A percentile compares a stretch with the other conserved stretches of the same genome.
Evolutionary conservation across 2,113 vertebrate genomes (phyloP).

Genomic region (Mandrillus leucophaeus): DNA sequence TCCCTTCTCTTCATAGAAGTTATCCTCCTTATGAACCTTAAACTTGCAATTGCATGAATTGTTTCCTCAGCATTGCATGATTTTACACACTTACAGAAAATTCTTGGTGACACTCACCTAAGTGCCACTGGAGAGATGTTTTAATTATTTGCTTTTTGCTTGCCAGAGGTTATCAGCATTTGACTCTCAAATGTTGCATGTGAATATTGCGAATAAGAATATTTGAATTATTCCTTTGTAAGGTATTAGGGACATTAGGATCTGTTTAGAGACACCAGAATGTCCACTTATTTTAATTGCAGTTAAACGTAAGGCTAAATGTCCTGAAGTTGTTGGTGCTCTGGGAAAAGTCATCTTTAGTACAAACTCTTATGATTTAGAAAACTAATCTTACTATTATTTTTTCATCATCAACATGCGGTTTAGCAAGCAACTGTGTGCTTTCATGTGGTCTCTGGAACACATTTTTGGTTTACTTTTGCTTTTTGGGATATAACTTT

Average conservation of each 20-base stretch:
- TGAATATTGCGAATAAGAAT: background rate
- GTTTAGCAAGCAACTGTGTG: slow-evolving; percentile 14
- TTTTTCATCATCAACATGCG: background rate
- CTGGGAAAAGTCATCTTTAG: slow-evolving; percentile 1
- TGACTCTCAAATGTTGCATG: background rate
- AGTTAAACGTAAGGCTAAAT: background rate
- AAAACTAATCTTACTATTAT: background rate
- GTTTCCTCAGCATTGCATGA: background rate
- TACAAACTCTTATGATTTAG: slow-evolving; percentile 4
- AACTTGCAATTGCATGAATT: background rate
- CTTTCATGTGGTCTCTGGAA: background rate
- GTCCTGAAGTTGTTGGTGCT: background rate
- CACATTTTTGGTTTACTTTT: slow-evolving; percentile 29
- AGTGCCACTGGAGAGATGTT: background rate
- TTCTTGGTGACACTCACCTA: background rate
- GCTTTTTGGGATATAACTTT: background rate
- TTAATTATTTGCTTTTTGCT: slow-evolving; percentile 20
- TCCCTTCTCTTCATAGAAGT: background rate
- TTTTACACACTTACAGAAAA: background rate
- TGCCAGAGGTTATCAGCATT: background rate
- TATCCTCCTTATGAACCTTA: background rate
- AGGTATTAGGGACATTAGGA: background rate
- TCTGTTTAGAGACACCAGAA: background rate
- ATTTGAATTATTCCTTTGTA: slow-evolving; percentile 30
- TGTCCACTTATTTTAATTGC: background rate